Percentiles rank a stretch among this genome's conserved stretches.
These are phyloP conservation scores for Paraescarpia echinospica DNA, from an alignment of 1,140 invertebrate species.

Conservation along the genomic window DNA sequence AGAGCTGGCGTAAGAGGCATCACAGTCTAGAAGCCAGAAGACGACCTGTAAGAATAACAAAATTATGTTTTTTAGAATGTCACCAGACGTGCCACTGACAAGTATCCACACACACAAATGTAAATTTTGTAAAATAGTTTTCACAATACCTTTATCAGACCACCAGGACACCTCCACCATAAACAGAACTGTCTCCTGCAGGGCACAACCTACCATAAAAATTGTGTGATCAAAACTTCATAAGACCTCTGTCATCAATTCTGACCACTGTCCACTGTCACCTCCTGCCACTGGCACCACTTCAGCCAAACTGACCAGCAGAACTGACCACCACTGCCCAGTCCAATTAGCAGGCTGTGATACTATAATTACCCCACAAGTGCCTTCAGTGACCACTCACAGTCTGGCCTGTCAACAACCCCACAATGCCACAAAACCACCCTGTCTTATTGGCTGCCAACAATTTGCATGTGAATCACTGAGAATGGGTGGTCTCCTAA, in stretches of 20 bases:
- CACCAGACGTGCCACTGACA: not conserved
- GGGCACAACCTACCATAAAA: not conserved
- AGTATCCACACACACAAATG: not conserved
- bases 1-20: no score
- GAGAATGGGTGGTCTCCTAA: not conserved
- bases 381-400: not conserved
- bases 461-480: not conserved
- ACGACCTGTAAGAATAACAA: not conserved
- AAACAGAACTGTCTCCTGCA: not conserved
- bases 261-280: not conserved
- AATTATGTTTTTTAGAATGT: not conserved
- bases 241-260: not conserved
- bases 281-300: not conserved
- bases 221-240: not conserved
- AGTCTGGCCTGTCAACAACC: not conserved
- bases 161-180: not conserved
- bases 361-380: constrained; percentile 1
- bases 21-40: no score
- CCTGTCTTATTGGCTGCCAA: not conserved
- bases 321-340: not conserved
- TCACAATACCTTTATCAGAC: not conserved
- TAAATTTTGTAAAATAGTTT: not conserved
- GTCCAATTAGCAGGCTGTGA: not conserved
- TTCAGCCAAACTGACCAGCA: not conserved
- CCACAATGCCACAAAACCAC: not conserved